Percentiles rank a stretch among this genome's conserved stretches.
These are phyloP conservation scores for Drosophila nr. perissopoda DNA, from an alignment of 2,888 invertebrate species.

Conservation along the genomic window DNA sequence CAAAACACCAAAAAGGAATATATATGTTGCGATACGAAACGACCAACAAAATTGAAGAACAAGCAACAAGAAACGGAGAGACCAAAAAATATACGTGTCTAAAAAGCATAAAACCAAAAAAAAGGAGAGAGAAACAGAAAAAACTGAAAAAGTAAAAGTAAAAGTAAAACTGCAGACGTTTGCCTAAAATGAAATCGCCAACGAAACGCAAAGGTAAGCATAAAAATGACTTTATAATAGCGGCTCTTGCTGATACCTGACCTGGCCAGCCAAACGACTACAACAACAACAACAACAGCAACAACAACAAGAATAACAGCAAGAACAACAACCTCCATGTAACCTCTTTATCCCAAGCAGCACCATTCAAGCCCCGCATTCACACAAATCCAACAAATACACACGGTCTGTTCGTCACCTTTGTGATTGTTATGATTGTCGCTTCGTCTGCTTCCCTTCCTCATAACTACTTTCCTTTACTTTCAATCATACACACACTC, in stretches of 20 bases:
- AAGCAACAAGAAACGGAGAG: not conserved
- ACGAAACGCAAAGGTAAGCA: slow-evolving; percentile 30
- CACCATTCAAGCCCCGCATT: not conserved
- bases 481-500: slow-evolving; percentile 17
- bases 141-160: not conserved
- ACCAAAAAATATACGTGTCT: not conserved
- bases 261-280: not conserved
- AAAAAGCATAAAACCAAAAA: not conserved
- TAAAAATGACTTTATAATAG: slow-evolving; percentile 36
- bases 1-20: slow-evolving; percentile 1
- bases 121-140: not conserved
- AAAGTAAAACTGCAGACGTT: slow-evolving; percentile 27
- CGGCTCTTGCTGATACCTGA: slow-evolving; percentile 19
- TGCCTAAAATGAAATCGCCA: slow-evolving; percentile 34
- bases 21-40: slow-evolving; percentile 19
- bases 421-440: slow-evolving; percentile 35
- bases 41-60: slow-evolving; percentile 4
- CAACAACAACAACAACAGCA: not conserved
- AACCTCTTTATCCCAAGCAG: slow-evolving; percentile 6
- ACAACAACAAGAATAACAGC: not conserved
- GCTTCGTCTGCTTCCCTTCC: slow-evolving; percentile 3
- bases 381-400: slow-evolving; percentile 8
- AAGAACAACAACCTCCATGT: not conserved
- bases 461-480: slow-evolving; percentile 18
- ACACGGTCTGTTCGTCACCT: slow-evolving; percentile 28